Evolutionary conservation across 2,888 invertebrate species (phyloP), one percentile per base, ranked within the genome.

Genomic region (Epistrophe grossulariae): DNA sequence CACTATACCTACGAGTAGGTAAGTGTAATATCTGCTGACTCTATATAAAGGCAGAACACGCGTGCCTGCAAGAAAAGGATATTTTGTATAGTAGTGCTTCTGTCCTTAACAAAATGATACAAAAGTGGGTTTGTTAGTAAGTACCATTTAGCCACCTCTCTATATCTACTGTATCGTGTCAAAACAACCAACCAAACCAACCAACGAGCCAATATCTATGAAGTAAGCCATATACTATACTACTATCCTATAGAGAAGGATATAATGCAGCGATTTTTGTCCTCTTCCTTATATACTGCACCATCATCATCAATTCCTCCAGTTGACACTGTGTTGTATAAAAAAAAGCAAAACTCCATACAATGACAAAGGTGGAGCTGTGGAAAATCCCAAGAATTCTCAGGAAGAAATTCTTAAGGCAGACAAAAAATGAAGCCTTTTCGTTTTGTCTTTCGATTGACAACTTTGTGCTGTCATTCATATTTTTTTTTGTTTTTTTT

Each of bases 301-400:
- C 62, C 74, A 79, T 50, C 68, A 62, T 66, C 72, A 81, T 77
- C 78, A 82, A 87, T 87, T 82, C 79, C 50, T 68, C n/a, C 64
- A 70, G 82, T 79, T 87, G 82, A 79, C 82, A 76, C 74, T 45
- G n/a, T 40, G 38, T 17, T 40, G 24, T 48, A 24, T 24, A 24
- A 45, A 45, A 50, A 50, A 19, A 17, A 11, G 9, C 8, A 1
- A 52, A 19, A 60, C n/a, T 35, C 3, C 68, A n/a, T n/a, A 40
- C 43, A 31, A 24, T 24, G 48, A 40, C n/a, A 72, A 31, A 35
- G 19, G 17, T 15, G 31, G 38, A 9, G 62, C 9, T 66, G 17
- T 48, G 24, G 24, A 55, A 74, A 73, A 74, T 73, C 55, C 15
- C 15, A 52, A 52, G 52, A 52, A 52, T 15, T 28, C 15, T 24